Conservation (phyloP, 1,140 invertebrate species). For the Drosophila malerkotliana region DNA sequence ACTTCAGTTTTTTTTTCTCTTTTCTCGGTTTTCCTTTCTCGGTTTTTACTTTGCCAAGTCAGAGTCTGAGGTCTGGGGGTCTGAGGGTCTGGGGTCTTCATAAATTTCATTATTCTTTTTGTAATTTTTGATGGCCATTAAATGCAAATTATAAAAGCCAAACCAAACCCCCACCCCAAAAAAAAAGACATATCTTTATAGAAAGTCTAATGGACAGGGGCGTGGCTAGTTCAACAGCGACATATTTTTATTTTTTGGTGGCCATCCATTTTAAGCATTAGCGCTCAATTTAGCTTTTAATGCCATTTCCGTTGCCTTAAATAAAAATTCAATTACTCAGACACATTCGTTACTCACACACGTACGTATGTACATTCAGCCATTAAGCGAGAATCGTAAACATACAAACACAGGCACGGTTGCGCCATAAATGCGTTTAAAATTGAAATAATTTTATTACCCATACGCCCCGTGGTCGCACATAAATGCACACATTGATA, state of each 20-base stretch:
- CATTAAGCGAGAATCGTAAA: conserved; percentile 46
- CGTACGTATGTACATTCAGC: not conserved
- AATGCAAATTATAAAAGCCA: conserved; percentile 75
- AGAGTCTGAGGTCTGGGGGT: not conserved
- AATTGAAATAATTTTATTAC: conserved; percentile 79
- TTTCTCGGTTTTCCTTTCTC: conserved; percentile 18
- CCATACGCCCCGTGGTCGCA: conserved; percentile 55
- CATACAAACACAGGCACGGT: conserved; percentile 41
- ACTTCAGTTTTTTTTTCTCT: conserved; percentile 15
- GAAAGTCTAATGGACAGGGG: conserved; percentile 41
- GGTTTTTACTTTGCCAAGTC: not conserved
- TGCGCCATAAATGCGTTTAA: conserved; percentile 66
- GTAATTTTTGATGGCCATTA: conserved; percentile 78
- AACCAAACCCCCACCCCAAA: conserved; percentile 42
- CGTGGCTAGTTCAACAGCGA: conserved; percentile 11
- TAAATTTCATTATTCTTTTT: conserved; percentile 70
- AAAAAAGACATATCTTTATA: conserved; percentile 2
- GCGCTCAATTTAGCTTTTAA: conserved; percentile 80
- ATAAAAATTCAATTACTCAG: conserved; percentile 76
- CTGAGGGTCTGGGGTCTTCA: conserved; percentile 17
- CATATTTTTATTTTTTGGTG: conserved; percentile 48
- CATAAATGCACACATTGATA: conserved; percentile 46
- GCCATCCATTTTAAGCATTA: conserved; percentile 60
- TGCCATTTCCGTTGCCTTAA: conserved; percentile 77
- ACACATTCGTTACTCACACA: conserved; percentile 30